Conservation (phyloP, 1,140 invertebrate genomes). For the Andricus grossulariae region DNA sequence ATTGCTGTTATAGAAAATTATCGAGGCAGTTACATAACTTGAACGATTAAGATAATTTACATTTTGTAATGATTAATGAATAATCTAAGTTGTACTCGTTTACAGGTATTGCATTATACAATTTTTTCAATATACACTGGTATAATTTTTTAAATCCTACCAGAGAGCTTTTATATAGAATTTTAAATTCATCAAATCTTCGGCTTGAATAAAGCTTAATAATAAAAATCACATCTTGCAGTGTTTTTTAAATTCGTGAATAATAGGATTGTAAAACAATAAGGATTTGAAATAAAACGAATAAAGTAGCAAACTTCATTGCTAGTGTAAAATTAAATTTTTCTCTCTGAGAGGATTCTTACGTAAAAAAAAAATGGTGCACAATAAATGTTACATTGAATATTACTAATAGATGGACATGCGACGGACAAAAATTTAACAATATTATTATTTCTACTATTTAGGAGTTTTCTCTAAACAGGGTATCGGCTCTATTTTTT, state of each 20-base stretch:
- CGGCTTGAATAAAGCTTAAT: neutral
- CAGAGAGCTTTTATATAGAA: neutral
- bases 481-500: neutral
- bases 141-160: conserved; percentile 42
- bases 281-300: too few relatives aligned
- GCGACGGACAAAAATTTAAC: neutral
- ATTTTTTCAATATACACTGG: conserved; percentile 1
- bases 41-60: neutral
- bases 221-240: too few relatives aligned
- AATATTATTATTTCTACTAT: neutral
- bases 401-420: conserved; percentile 8
- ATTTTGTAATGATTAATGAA: neutral
- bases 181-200: neutral
- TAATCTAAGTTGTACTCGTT: conserved; percentile 20
- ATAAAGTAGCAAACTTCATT: too few relatives aligned
- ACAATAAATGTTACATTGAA: conserved; percentile 9
- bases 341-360: conserved; percentile 1
- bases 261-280: too few relatives aligned
- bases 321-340: neutral
- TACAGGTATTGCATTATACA: conserved; percentile 10
- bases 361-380: conserved; percentile 16
- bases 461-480: neutral
- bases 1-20: neutral
- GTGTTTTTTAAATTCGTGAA: too few relatives aligned
- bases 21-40: neutral